These are phyloP conservation scores for Volucella zonaria DNA, from an alignment of 2,888 invertebrate species.

Conservation along the genomic window DNA sequence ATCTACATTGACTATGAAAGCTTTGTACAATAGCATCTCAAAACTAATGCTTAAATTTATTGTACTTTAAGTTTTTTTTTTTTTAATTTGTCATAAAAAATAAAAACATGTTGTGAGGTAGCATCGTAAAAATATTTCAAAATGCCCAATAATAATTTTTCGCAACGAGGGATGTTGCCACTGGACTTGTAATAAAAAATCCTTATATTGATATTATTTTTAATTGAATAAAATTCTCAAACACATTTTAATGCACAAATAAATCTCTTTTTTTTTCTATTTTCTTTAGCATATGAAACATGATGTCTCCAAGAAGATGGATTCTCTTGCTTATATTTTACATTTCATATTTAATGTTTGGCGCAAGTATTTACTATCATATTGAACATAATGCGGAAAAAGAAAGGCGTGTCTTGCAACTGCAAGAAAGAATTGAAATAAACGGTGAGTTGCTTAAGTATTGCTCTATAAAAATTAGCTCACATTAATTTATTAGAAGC, in stretches of 20 bases:
- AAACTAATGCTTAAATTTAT: no score
- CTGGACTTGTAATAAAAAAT: no score
- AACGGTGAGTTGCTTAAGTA: slow-evolving; percentile 84
- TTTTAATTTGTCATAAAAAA: no score
- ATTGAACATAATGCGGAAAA: slow-evolving; percentile 90
- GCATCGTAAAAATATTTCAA: no score
- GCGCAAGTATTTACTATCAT: slow-evolving; percentile 93
- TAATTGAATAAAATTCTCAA: not conserved
- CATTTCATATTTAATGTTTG: slow-evolving; percentile 89
- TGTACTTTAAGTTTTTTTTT: no score
- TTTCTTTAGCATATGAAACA: slow-evolving; percentile 55
- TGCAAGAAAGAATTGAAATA: slow-evolving; percentile 87
- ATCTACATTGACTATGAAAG: no score
- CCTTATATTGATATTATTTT: not conserved
- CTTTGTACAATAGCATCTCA: no score
- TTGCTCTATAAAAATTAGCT: not conserved
- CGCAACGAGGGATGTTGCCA: no score
- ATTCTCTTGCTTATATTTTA: slow-evolving; percentile 89
- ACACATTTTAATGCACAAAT: not conserved
- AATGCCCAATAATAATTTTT: no score
- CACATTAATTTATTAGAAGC: not conserved
- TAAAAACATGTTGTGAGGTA: no score
- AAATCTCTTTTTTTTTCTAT: not conserved
- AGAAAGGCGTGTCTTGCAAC: slow-evolving; percentile 84
- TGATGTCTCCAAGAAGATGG: slow-evolving; percentile 92